phyloP scores from a whole-genome alignment of 1,140 invertebrate genomes.

The Steinernema feltiae region DNA sequence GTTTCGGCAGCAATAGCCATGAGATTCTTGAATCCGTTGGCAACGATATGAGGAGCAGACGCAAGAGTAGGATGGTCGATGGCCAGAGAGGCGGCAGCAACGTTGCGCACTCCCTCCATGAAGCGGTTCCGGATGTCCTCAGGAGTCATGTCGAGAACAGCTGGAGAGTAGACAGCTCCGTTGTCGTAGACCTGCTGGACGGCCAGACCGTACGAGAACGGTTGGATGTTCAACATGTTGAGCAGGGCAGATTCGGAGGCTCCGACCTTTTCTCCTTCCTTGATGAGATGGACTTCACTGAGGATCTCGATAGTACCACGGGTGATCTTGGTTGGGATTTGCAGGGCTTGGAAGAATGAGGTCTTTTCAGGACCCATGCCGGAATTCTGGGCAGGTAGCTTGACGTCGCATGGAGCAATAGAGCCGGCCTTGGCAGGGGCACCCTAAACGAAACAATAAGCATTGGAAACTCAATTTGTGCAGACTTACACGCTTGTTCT shows the following conservation, averaged over 20 bases:
- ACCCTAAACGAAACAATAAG: constrained; percentile 54
- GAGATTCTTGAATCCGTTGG: constrained; percentile 95
- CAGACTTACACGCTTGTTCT: constrained; percentile 67
- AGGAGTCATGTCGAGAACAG: constrained; percentile 93
- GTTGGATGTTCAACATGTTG: constrained; percentile 99
- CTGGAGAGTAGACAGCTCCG: constrained; percentile 90
- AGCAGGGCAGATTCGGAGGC: constrained; percentile 94
- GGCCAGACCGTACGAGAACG: constrained; percentile 95
- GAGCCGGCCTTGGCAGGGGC: constrained; percentile 93
- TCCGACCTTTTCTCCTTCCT: constrained; percentile 93
- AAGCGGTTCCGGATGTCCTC: constrained; percentile 86
- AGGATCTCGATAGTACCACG: constrained; percentile 99
- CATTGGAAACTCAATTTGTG: neutral
- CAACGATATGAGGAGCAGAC: constrained; percentile 90
- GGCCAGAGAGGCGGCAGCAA: constrained; percentile 81
- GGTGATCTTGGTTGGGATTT: constrained; percentile 98
- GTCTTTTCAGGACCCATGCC: constrained; percentile 98
- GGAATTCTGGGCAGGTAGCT: constrained; percentile 94
- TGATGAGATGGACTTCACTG: constrained; percentile 88
- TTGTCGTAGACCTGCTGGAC: constrained; percentile 83
- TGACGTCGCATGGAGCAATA: constrained; percentile 86
- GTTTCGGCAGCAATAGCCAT: constrained; percentile 90
- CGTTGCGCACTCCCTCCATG: constrained; percentile 76
- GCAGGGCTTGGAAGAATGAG: constrained; percentile 99
- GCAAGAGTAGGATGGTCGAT: constrained; percentile 93